These are phyloP conservation scores for Pheosia tremula DNA, from an alignment of 2,888 invertebrate genomes.

Conservation along the genomic window DNA sequence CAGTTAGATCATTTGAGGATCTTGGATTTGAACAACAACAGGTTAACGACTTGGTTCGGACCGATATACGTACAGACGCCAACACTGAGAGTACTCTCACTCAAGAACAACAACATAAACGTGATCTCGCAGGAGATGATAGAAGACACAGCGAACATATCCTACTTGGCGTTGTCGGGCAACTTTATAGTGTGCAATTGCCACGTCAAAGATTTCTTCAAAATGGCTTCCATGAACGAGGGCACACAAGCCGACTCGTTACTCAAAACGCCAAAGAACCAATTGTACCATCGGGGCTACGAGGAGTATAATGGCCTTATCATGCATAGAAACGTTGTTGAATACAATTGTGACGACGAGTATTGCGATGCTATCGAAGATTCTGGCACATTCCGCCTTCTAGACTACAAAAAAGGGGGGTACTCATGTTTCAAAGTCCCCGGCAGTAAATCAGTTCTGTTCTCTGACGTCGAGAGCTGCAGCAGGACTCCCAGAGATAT, in stretches of 20 bases:
- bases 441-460: constrained; percentile 39
- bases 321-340: constrained; percentile 35
- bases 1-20: constrained; percentile 68
- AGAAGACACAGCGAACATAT: constrained; percentile 74
- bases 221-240: constrained; percentile 56
- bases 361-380: constrained; percentile 29
- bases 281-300: constrained; percentile 50
- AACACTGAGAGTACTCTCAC: constrained; percentile 67
- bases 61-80: constrained; percentile 64
- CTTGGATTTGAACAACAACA: constrained; percentile 81
- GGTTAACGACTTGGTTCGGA: constrained; percentile 82
- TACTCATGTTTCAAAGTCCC: constrained; percentile 55
- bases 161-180: constrained; percentile 77
- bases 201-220: constrained; percentile 77
- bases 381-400: constrained; percentile 48
- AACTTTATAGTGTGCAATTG: constrained; percentile 87
- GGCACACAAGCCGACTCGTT: constrained; percentile 2
- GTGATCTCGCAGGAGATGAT: constrained; percentile 83
- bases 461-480: constrained; percentile 49
- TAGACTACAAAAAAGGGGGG: constrained; percentile 47
- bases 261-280: background rate
- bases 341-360: constrained; percentile 24
- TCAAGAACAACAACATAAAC: constrained; percentile 83
- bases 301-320: constrained; percentile 48
- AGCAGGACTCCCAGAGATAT: constrained; percentile 30